Evolutionary conservation across 1,140 invertebrate species (phyloP), one percentile per base, ranked within the genome.

Genomic region (Gryon sp.): DNA sequence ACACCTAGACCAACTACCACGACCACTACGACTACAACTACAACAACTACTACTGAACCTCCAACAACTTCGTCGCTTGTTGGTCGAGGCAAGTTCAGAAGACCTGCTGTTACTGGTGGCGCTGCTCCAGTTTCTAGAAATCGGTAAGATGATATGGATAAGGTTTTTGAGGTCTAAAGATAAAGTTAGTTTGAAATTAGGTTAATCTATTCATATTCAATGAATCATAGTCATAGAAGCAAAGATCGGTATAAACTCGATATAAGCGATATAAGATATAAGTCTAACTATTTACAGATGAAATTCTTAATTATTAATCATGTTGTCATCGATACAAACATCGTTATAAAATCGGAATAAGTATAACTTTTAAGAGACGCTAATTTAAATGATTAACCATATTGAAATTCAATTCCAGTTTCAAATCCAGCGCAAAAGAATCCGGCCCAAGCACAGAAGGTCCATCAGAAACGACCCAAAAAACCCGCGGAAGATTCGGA

Each of bases 21-120:
- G 0, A 91, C 91, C 1, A 91, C 90, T 0, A 92, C 90, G 0
- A 91, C 91, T 0, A 88, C 82, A 0, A 93, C 92, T 0, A 91
- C 91, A 1, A 91, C 90, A 0, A 92, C 90, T 0, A 91, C 91
- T 0, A 88, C 82, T 0, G 76, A 82, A 8, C 80, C 72, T 0
- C 75, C 85, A 1, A 83, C 83, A 6, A 82, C 80, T 3, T 45
- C 80, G 4, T 60, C 80, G n/a, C 60, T 79, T 1, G 77, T 74
- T 7, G 75, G 65, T 19, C 66, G 65, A 77, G 84, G 85, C 46
- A 90, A 87, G 74, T 89, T 88, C 74, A 76, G 84, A 22, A 78
- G 86, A 62, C 86, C 86, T 5, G 82, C 65, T 14, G 52, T 82
- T 16, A 65, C 78, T 1, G n/a, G n/a, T n/a, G 84, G 86, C 2